Evolutionary conservation across 30 jellyfish, hydroid and myxozoan genomes (phyloP).

Genomic region (Turritopsis rubra): DNA sequence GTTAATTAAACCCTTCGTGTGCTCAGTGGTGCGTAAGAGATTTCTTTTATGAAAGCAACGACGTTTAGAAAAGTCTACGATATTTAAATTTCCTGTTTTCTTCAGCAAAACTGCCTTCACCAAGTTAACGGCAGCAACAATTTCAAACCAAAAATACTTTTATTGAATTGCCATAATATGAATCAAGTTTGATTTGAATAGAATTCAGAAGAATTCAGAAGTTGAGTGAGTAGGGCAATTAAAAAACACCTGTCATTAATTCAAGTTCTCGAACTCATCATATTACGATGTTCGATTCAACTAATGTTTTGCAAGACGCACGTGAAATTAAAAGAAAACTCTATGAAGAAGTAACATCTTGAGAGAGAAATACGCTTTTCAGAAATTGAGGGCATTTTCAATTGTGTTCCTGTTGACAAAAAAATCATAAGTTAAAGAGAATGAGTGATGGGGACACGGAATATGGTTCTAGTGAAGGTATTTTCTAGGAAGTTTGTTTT

Average conservation of each 20-base stretch:
- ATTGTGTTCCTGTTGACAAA: no score
- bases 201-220: neutral
- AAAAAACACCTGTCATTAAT: constrained; percentile 1
- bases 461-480: neutral
- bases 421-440: neutral
- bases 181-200: neutral
- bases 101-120: neutral
- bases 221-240: neutral
- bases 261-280: constrained; percentile 3
- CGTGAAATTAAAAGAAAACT: constrained; percentile 2
- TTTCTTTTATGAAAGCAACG: neutral
- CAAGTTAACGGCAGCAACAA: neutral
- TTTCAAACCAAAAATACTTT: neutral
- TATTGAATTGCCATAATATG: neutral
- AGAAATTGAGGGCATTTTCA: neutral
- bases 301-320: constrained; percentile 10
- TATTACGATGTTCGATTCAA: constrained; percentile 3
- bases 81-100: no score
- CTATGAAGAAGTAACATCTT: neutral
- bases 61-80: neutral
- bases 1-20: neutral
- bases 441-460: constrained; percentile 4
- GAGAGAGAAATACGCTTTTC: neutral
- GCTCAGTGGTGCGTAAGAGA: neutral
- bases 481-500: neutral